Evolutionary conservation across 1,140 invertebrate genomes (phyloP), one percentile per base, ranked within the genome.

Genomic region (Ericerus pela): DNA sequence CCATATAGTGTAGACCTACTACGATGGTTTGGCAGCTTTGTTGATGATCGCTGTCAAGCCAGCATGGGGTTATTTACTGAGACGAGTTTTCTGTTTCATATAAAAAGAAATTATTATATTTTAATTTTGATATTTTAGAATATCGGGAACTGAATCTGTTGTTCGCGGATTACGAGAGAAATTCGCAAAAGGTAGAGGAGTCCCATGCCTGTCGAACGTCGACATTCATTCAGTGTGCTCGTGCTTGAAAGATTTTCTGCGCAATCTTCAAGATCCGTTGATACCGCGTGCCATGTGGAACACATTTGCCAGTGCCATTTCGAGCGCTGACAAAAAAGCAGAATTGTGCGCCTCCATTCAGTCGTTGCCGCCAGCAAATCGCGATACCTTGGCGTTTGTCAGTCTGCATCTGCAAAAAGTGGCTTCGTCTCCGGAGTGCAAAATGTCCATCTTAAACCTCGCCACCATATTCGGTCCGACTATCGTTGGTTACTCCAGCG

Each of bases 391-490:
- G 24, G 87, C 89, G 1, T 93, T 81, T 64, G 66, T 95, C 2
- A 77, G 90, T 36, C 67, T 89, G 2, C 91, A 95, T 71, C 75
- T 93, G 37, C 84, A 88, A 69, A 79, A 38, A 64, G 79, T 90
- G 56, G 78, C 85, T 0, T 75, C 79, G 59, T 74, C 74, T 57
- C 72, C 74, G 0, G 80, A 81, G 26, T 84, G 82, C 53, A 82
- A 84, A 69, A 93, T 92, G 88, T 78, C 82, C 1, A 70, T 78
- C 8, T 69, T 69, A 24, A 90, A 88, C 72, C 71, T 93, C n/a
- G 78, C 86, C 0, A 83, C 80, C 65, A 76, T 91, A 10, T 89
- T 92, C 70, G 88, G 85, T 4, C 88, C 87, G 2, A 90, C 86
- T 1, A 73, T 92, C 52, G 77, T 92, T 33, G 88, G 87, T 0